A percentile compares a stretch with the other conserved stretches of the same genome.
These are phyloP conservation scores for Drosophila cracens DNA, from an alignment of 2,888 invertebrate genomes.

Conservation along the genomic window DNA sequence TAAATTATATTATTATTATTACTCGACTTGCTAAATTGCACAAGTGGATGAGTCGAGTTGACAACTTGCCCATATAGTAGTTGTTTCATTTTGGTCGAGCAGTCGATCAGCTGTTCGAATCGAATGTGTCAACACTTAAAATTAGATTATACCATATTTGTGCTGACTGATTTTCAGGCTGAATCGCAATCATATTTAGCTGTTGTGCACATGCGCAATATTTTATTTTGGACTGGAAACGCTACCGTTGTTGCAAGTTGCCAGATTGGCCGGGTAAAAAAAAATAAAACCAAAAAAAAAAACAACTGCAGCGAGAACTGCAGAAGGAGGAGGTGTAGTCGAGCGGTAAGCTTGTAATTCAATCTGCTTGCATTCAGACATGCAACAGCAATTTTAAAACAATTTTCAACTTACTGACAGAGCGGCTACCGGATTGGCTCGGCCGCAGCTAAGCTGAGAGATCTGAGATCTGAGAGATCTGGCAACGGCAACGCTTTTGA, in stretches of 20 bases:
- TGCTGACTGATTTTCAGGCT: constrained; percentile 68
- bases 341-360: constrained; percentile 80
- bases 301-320: neutral
- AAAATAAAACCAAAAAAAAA: neutral
- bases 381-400: constrained; percentile 84
- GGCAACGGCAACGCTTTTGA: constrained; percentile 74
- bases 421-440: constrained; percentile 77
- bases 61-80: neutral
- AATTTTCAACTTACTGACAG: constrained; percentile 84
- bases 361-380: constrained; percentile 84
- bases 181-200: constrained; percentile 56
- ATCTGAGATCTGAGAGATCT: constrained; percentile 39
- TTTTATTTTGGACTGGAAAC: constrained; percentile 65
- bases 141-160: constrained; percentile 83
- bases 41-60: constrained; percentile 1
- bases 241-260: constrained; percentile 38
- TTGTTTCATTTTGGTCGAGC: constrained; percentile 4
- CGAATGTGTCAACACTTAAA: constrained; percentile 82
- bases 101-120: constrained; percentile 47
- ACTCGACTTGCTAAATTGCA: neutral
- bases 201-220: constrained; percentile 59
- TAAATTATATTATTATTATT: neutral
- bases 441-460: constrained; percentile 66
- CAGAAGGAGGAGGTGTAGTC: constrained; percentile 7
- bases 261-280: constrained; percentile 52